Percentiles rank a stretch among this genome's conserved stretches.
These are phyloP conservation scores for Aeoliscus strigatus DNA, from an alignment of 2,797 vertebrate genomes.

Conservation along the genomic window DNA sequence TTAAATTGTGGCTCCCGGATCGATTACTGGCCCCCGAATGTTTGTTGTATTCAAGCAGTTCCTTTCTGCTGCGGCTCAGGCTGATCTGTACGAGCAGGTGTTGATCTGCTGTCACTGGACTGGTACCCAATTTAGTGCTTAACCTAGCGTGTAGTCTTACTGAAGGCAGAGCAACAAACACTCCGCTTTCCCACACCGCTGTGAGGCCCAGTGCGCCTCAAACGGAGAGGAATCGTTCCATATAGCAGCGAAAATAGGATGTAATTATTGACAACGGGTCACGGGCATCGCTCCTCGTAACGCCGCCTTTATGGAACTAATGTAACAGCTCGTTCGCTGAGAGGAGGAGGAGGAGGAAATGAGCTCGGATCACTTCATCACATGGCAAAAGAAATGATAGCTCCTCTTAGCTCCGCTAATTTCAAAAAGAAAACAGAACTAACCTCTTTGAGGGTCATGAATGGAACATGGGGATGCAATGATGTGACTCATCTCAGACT, in stretches of 20 bases:
- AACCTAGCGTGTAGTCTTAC: slow-evolving; percentile 65
- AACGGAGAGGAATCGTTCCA: slow-evolving; percentile 44
- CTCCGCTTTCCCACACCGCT: slow-evolving; percentile 34
- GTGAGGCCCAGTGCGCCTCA: slow-evolving; percentile 46
- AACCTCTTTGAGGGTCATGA: slow-evolving; percentile 24
- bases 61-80: slow-evolving; percentile 33
- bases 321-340: slow-evolving; percentile 5
- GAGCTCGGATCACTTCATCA: no score
- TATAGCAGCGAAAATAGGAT: slow-evolving; percentile 47
- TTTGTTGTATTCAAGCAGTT: slow-evolving; percentile 49
- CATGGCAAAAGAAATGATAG: no score
- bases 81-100: slow-evolving; percentile 75
- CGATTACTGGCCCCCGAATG: slow-evolving; percentile 44
- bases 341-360: no score
- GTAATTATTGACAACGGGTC: slow-evolving; percentile 44
- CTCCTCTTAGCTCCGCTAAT: no score
- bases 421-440: slow-evolving; percentile 34
- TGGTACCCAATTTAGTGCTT: slow-evolving; percentile 72
- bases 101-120: slow-evolving; percentile 58
- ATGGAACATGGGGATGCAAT: slow-evolving; percentile 11
- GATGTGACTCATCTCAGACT: slow-evolving; percentile 17
- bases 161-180: slow-evolving; percentile 54
- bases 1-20: slow-evolving; percentile 30
- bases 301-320: slow-evolving; percentile 21
- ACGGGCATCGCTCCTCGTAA: slow-evolving; percentile 28